phyloP scores from a whole-genome alignment of 37 sponge, comb jelly and placozoan genomes.

The Bolinopsis microptera region DNA sequence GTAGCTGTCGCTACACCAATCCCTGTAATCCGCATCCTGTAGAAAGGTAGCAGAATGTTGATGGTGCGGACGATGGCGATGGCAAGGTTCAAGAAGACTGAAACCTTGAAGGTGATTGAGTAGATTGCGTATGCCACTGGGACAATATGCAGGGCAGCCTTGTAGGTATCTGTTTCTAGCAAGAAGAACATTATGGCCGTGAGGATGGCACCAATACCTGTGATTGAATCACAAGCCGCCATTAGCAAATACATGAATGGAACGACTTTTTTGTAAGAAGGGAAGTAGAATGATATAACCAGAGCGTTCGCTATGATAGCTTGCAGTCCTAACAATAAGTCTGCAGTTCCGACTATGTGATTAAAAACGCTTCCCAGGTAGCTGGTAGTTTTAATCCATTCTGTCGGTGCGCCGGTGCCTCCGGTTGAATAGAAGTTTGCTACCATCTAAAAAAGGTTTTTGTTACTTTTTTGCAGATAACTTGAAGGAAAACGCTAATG shows the following conservation, averaged over 20 bases:
- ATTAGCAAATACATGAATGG: slow-evolving; percentile 64
- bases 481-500: too few species aligned
- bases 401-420: too few species aligned
- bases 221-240: slow-evolving; percentile 9
- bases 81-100: slow-evolving; percentile 30
- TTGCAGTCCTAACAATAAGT: neutral
- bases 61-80: slow-evolving; percentile 19
- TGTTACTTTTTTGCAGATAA: too few species aligned
- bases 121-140: neutral
- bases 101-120: slow-evolving; percentile 28
- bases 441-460: too few species aligned
- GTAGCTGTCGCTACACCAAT: neutral
- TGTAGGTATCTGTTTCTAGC: neutral
- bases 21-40: neutral
- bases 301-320: neutral
- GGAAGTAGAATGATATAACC: slow-evolving; percentile 7
- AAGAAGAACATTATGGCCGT: neutral
- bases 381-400: neutral
- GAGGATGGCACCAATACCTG: slow-evolving; percentile 2
- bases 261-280: slow-evolving; percentile 28
- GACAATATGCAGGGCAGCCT: neutral
- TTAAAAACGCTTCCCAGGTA: slow-evolving; percentile 6
- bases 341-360: neutral
- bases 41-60: slow-evolving; percentile 20
- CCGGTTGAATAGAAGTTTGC: too few species aligned